Percentiles rank a stretch among this genome's conserved stretches.
These are phyloP conservation scores for Hydrolagus colliei DNA, from an alignment of 2,797 vertebrate genomes.

Conservation along the genomic window DNA sequence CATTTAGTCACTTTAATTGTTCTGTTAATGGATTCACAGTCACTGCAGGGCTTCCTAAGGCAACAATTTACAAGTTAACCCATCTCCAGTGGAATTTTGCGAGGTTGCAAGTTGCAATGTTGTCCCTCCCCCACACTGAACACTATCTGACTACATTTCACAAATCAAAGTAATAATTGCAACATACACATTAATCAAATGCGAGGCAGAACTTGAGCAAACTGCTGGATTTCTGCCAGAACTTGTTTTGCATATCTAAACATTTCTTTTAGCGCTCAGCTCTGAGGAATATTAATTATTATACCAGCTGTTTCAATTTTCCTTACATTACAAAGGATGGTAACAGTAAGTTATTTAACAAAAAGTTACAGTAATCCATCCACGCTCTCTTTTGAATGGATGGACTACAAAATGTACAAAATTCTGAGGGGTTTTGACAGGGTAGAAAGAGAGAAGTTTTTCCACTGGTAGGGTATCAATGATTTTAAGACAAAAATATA, in stretches of 20 bases:
- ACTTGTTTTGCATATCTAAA: conserved; percentile 36
- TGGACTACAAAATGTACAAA: no score
- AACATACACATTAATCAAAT: conserved; percentile 34
- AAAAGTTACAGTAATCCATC: background rate
- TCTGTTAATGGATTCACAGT: conserved; percentile 17
- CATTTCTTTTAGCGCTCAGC: conserved; percentile 33
- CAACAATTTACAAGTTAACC: conserved; percentile 22
- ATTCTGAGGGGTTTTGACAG: no score
- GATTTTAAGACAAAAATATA: no score
- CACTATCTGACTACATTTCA: conserved; percentile 31
- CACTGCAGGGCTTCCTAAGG: background rate
- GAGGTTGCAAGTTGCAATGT: background rate
- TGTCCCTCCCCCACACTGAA: background rate
- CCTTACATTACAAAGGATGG: background rate
- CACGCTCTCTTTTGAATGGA: background rate
- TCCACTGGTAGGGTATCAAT: no score
- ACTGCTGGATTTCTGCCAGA: conserved; percentile 38
- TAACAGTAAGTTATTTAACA: background rate
- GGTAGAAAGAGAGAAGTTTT: no score
- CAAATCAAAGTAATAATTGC: conserved; percentile 36
- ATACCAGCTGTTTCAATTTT: conserved; percentile 21
- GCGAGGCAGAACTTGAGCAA: conserved; percentile 21
- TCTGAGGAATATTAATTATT: conserved; percentile 38
- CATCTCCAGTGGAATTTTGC: conserved; percentile 18
- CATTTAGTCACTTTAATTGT: conserved; percentile 30